These are phyloP conservation scores for Pogonocichla stellata DNA, from an alignment of 2,113 vertebrate genomes.

Conservation along the genomic window DNA sequence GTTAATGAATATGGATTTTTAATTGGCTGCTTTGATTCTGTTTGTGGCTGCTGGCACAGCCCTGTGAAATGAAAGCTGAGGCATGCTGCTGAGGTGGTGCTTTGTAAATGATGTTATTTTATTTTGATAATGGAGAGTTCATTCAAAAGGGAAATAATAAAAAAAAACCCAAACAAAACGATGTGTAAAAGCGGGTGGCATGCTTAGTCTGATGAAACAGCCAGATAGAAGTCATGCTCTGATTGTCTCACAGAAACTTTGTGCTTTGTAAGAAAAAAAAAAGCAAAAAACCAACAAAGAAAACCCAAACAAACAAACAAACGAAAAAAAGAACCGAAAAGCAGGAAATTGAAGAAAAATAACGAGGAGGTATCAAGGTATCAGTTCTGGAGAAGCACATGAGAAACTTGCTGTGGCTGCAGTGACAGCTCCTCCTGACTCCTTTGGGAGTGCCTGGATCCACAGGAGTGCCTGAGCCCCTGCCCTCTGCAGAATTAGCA, in stretches of 20 bases:
- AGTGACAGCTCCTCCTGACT: background rate
- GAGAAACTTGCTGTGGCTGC: constrained; percentile 3
- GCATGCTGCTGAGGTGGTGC: constrained; percentile 38
- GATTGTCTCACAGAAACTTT: background rate
- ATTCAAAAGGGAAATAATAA: background rate
- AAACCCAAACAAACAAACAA: background rate
- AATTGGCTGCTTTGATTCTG: constrained; percentile 59
- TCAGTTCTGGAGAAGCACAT: background rate
- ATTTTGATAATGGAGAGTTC: constrained; percentile 26
- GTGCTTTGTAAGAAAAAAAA: background rate
- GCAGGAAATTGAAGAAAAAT: background rate
- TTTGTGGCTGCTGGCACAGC: constrained; percentile 29
- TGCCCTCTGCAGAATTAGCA: background rate
- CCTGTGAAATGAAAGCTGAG: constrained; percentile 31
- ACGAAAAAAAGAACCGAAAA: background rate
- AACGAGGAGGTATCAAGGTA: background rate
- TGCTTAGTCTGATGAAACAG: background rate
- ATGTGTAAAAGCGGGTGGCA: background rate
- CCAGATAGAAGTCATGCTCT: constrained; percentile 23
- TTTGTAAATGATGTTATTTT: constrained; percentile 31
- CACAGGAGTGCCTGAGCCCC: background rate
- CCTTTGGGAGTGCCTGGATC: background rate
- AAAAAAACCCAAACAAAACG: background rate
- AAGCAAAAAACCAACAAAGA: background rate
- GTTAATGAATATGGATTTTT: constrained; percentile 61